Percentiles rank a stretch among this genome's conserved stretches.
Conservation (phyloP, 2,113 vertebrate genomes). For the Etia nguti region DNA sequence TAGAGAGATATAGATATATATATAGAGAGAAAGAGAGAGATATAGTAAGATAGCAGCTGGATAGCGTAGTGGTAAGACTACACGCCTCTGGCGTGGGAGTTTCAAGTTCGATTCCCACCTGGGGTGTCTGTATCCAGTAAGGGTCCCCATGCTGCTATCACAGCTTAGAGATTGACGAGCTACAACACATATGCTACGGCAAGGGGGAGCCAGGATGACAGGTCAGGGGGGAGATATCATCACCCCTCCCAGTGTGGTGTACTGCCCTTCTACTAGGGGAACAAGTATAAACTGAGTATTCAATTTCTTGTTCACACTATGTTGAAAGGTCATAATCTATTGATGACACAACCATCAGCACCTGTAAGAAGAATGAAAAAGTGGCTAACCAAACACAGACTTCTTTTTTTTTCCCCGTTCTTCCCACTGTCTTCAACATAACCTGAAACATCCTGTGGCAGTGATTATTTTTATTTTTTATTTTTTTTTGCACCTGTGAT, state of each 20-base stretch:
- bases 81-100: accelerated
- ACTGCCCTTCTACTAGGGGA: not conserved
- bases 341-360: not conserved
- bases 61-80: not conserved
- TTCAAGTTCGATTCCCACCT: not conserved
- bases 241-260: not conserved
- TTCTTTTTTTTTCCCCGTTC: too few species aligned
- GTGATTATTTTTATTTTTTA: too few species aligned
- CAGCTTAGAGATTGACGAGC: not conserved
- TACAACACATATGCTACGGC: not conserved
- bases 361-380: not conserved
- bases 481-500: not conserved
- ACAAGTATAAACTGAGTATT: not conserved
- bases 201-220: not conserved
- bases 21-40: too few species aligned
- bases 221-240: not conserved
- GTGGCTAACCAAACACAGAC: not conserved
- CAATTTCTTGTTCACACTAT: accelerated
- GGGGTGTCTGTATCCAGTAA: not conserved
- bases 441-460: not conserved
- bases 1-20: accelerated
- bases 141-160: not conserved
- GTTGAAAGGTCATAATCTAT: not conserved
- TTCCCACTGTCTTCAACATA: not conserved
- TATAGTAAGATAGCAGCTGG: not conserved